These are phyloP conservation scores for Pectinophora gossypiella DNA, from an alignment of 1,140 invertebrate species.

Conservation along the genomic window DNA sequence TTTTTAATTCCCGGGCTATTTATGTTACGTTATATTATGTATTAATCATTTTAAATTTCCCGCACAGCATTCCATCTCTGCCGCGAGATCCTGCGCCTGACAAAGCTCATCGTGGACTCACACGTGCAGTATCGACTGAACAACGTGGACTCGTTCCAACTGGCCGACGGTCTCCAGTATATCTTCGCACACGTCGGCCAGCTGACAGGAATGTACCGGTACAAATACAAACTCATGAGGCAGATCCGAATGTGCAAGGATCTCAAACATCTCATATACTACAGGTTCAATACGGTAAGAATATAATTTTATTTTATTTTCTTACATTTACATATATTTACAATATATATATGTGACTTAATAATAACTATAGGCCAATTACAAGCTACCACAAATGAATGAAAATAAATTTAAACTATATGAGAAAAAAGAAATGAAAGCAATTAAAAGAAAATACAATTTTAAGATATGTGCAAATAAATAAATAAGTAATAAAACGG, in stretches of 20 bases:
- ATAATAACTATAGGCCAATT: too few species aligned
- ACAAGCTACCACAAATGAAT: too few species aligned
- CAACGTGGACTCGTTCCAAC: constrained; percentile 99
- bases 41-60: not conserved
- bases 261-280: constrained; percentile 99
- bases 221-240: constrained; percentile 99
- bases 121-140: constrained; percentile 99
- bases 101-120: constrained; percentile 98
- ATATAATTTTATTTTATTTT: not conserved
- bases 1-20: too few species aligned
- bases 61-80: constrained; percentile 96
- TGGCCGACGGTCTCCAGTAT: constrained; percentile 99
- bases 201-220: constrained; percentile 99
- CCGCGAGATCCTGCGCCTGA: constrained; percentile 97
- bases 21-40: too few species aligned
- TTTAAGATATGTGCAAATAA: too few species aligned
- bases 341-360: not conserved
- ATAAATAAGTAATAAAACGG: too few species aligned
- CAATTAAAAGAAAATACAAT: too few species aligned
- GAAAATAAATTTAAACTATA: too few species aligned
- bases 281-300: constrained; percentile 98
- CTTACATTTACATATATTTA: not conserved
- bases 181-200: constrained; percentile 99
- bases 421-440: too few species aligned
- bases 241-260: constrained; percentile 99